Percentiles rank a stretch among this genome's conserved stretches.
Evolutionary conservation across 2,113 vertebrate species (phyloP).

Genomic region (Scalopus aquaticus): DNA sequence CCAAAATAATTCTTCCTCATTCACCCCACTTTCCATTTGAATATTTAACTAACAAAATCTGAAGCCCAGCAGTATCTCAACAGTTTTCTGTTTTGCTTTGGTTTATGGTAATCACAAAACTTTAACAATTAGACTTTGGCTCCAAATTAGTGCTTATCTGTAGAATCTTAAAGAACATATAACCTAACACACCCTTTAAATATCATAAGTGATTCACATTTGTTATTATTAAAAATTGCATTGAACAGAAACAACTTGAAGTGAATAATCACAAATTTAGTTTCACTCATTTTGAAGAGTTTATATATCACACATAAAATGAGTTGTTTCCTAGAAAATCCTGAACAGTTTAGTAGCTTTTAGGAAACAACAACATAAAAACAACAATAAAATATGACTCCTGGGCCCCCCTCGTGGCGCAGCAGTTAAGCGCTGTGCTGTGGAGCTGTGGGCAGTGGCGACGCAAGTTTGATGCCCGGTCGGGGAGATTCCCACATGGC

Average conservation of each 20-base stretch:
- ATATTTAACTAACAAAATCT: neutral
- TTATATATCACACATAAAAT: conserved; percentile 11
- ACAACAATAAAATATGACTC: neutral
- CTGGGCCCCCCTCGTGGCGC: too few species aligned
- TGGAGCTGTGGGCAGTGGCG: too few species aligned
- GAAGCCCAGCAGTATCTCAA: neutral
- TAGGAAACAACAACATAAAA: neutral
- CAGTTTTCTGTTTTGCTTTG: neutral
- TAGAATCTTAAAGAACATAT: neutral
- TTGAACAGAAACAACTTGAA: conserved; percentile 28
- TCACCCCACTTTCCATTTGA: neutral
- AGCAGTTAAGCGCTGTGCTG: too few species aligned
- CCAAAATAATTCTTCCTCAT: neutral
- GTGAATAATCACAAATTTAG: neutral
- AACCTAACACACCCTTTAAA: neutral
- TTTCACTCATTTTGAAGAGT: conserved; percentile 10
- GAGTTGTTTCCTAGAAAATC: neutral
- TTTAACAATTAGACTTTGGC: neutral
- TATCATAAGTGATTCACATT: neutral
- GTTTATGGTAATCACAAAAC: neutral
- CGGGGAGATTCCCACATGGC: too few species aligned
- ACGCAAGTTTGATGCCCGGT: too few species aligned
- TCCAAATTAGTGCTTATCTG: neutral
- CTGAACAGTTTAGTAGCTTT: neutral
- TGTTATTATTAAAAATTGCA: neutral